Percentiles rank a stretch among this genome's conserved stretches.
Conservation (phyloP, 2,113 vertebrate species). For the Pholis gunnellus region DNA sequence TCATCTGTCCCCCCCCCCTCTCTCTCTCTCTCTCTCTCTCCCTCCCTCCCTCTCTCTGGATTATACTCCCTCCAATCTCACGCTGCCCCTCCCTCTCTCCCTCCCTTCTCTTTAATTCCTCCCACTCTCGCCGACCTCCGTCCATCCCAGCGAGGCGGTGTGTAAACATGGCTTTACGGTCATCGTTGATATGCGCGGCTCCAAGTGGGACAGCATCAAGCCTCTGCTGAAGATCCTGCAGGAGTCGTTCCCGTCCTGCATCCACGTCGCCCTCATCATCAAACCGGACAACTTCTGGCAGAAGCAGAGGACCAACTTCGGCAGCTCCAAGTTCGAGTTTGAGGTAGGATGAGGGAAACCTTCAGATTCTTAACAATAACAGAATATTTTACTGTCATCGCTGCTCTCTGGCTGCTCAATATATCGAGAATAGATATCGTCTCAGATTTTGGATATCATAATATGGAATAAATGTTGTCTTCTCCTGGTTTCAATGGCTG, state of each 20-base stretch:
- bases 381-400: background rate
- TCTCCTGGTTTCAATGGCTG: too few species aligned
- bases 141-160: slow-evolving; percentile 91
- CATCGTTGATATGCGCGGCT: slow-evolving; percentile 99
- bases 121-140: slow-evolving; percentile 54
- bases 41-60: slow-evolving; percentile 36
- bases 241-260: slow-evolving; percentile 97
- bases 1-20: slow-evolving; percentile 46
- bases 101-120: slow-evolving; percentile 47
- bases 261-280: slow-evolving; percentile 99
- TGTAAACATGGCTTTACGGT: slow-evolving; percentile 99
- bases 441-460: background rate
- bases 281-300: slow-evolving; percentile 99
- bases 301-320: slow-evolving; percentile 99
- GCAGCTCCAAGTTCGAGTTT: slow-evolving; percentile 99
- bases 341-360: slow-evolving; percentile 86
- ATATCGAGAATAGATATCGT: background rate
- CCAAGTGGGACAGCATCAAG: slow-evolving; percentile 99
- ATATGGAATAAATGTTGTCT: background rate
- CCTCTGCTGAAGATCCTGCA: slow-evolving; percentile 98
- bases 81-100: slow-evolving; percentile 19
- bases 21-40: slow-evolving; percentile 53
- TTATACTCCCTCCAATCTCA: slow-evolving; percentile 36
- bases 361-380: background rate
- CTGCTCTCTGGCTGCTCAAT: background rate